phyloP scores from a whole-genome alignment of 64 coral and sea anemone species.

The Cladopsammia gracilis region DNA sequence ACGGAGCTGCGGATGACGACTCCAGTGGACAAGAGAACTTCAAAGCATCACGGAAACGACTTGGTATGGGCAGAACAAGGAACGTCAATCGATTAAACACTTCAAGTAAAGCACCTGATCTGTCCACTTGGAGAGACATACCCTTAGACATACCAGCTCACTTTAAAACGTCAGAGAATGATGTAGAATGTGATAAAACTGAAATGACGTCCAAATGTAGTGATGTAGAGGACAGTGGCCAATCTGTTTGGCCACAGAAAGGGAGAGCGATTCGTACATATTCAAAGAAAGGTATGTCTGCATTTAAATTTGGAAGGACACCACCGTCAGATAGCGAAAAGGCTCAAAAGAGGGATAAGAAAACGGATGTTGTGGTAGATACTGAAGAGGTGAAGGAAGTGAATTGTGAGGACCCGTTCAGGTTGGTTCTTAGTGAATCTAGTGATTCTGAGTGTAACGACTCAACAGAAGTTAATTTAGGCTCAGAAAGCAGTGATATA shows the following conservation, averaged over 20 bases:
- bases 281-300: background rate
- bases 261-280: background rate
- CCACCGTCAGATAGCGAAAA: background rate
- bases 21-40: background rate
- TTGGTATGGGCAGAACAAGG: background rate
- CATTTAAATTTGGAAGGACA: background rate
- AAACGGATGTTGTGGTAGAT: background rate
- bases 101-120: background rate
- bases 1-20: constrained; percentile 76
- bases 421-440: constrained; percentile 59
- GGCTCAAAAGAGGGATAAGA: background rate
- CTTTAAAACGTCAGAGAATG: background rate
- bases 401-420: background rate
- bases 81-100: background rate
- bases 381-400: background rate
- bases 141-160: background rate
- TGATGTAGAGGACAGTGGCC: no score
- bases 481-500: background rate
- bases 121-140: background rate
- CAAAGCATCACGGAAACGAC: background rate
- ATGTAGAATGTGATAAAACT: background rate
- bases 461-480: background rate
- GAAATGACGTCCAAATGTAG: background rate
- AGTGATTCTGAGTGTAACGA: constrained; percentile 43
- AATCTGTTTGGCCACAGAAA: constrained; percentile 10